Base-by-base conservation (phyloP, 1,140 invertebrate species). In the Stratiolaelaps scimitus region DNA sequence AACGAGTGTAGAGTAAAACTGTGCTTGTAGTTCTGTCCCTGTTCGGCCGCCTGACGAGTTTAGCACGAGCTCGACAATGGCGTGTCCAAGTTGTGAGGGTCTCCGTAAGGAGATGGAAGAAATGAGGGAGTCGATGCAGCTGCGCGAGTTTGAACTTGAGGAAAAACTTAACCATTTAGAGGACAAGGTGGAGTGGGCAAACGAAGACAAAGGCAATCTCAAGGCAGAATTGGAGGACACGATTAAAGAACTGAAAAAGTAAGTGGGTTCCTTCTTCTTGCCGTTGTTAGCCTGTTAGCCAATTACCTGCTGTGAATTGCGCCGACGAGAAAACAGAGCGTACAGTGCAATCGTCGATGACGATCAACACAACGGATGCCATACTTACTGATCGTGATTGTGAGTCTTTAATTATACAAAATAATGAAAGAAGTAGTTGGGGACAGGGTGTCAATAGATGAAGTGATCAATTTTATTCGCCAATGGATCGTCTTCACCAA, bases 71-170 rank as follows among this genome's bases (percentile, higher is more conserved):
- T 40, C 4, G 34, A 15, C 7, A 10, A 60, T 60, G 53, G 5
- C 53, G 26, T 60, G 53, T 23, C 26, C 53, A 26, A 60, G 26
- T 60, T 60, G 53, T 60, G 53, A 60, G 26, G 15, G 34, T 17
- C 20, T 60, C 53, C 17, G 23, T n/a, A 60, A 60, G 23, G 53
- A 60, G 53, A 60, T 60, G 53, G 53, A 60, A 34, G 53, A 60
- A 29, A 29, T 23, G 17, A 60, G 26, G 20, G 53, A 60, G 15
- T 17, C 53, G 23, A 26, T 60, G 15, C 53, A 60, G 23, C 34
- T 60, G 53, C 17, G 34, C 2, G 53, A 60, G 20, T 60, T 60
- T 23, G 53, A 60, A 10, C 53, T 60, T 34, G 53, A 60, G 20
- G 53, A 60, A 34, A 60, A 60, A 23, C 20, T 60, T 26, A 60